Conservation (phyloP, 2,113 vertebrate genomes). For the Sturnus vulgaris region DNA sequence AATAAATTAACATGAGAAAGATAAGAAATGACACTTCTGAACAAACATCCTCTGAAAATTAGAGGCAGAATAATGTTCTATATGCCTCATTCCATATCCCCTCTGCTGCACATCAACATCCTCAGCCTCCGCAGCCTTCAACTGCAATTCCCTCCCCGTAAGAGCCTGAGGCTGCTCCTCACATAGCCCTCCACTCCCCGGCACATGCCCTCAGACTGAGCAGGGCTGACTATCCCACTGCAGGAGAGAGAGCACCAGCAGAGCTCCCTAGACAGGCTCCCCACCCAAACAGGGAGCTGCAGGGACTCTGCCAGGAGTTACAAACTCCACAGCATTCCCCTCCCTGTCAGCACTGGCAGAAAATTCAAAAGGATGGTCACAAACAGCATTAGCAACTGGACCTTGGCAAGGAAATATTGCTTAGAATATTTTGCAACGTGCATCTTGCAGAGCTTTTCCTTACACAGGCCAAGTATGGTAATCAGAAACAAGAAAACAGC, state of each 20-base stretch:
- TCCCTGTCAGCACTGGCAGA: not conserved
- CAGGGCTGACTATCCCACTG: not conserved
- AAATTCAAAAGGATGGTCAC: not conserved
- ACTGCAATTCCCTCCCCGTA: rapidly evolving
- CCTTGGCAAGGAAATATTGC: not conserved
- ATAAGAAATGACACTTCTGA: not conserved
- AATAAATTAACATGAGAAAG: not conserved
- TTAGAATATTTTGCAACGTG: not conserved
- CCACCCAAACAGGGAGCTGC: not conserved
- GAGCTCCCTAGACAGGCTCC: not conserved
- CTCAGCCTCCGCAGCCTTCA: not conserved
- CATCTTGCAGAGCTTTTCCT: not conserved
- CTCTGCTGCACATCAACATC: not conserved
- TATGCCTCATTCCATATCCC: not conserved
- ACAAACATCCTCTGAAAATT: conserved; percentile 12
- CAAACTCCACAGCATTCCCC: not conserved
- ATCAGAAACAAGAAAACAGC: not conserved
- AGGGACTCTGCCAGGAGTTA: not conserved
- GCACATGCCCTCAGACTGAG: not conserved
- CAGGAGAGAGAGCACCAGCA: not conserved
- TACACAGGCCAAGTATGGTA: not conserved
- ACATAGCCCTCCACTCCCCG: rapidly evolving
- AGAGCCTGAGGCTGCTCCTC: not conserved
- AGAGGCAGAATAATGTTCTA: not conserved
- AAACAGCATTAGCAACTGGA: not conserved